phyloP scores from a whole-genome alignment of 2,113 vertebrate species.

The Serinus canaria region DNA sequence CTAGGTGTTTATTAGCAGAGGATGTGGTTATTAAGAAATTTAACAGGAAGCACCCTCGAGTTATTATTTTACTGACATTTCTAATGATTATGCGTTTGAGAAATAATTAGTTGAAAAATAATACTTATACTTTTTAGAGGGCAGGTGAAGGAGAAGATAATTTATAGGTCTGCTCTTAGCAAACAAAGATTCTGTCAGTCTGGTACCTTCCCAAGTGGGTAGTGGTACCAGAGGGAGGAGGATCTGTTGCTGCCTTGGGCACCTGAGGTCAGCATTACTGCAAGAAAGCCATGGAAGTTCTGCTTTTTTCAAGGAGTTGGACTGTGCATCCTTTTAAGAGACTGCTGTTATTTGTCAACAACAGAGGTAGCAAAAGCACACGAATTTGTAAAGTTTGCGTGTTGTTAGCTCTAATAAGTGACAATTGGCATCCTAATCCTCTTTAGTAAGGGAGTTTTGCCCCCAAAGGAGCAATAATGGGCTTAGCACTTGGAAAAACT shows the following conservation, averaged over 20 bases:
- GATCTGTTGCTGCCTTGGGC: background rate
- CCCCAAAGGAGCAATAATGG: background rate
- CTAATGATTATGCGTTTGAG: conserved; percentile 43
- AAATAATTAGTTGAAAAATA: conserved; percentile 38
- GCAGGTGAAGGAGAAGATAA: background rate
- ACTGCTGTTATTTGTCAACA: background rate
- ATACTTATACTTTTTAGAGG: background rate
- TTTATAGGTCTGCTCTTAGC: background rate
- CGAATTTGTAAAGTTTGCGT: background rate
- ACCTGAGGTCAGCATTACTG: background rate
- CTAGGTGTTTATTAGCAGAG: conserved; percentile 67
- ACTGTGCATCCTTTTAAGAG: background rate
- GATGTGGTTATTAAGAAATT: conserved; percentile 65
- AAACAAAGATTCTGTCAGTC: background rate
- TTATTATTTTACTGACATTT: conserved; percentile 63
- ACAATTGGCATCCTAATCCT: background rate
- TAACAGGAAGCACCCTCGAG: conserved; percentile 52
- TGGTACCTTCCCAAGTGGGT: background rate
- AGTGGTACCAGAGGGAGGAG: background rate
- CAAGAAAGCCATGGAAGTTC: background rate
- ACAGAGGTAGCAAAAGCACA: background rate
- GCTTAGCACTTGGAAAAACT: background rate
- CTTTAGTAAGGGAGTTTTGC: background rate
- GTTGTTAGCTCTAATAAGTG: conserved; percentile 10
- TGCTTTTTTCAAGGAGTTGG: background rate